These are phyloP conservation scores for Herpailurus yagouaroundi DNA, from an alignment of 2,113 vertebrate genomes.

Conservation along the genomic window DNA sequence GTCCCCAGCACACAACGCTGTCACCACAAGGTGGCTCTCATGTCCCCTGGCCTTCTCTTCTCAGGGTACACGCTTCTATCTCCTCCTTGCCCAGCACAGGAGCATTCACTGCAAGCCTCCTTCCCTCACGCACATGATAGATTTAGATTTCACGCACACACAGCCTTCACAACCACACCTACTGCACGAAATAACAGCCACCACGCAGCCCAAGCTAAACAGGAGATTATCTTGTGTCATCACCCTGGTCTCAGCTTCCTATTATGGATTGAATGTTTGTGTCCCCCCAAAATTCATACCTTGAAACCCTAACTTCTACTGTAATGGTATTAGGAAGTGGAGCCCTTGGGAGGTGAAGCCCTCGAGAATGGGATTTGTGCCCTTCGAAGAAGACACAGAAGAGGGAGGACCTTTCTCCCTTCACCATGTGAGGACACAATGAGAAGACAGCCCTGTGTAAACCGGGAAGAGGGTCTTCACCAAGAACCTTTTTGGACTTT, in stretches of 20 bases:
- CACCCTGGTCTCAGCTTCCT: not conserved
- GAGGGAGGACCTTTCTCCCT: not conserved
- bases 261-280: not conserved
- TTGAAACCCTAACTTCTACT: not conserved
- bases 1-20: not conserved
- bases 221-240: not conserved
- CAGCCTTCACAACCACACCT: not conserved
- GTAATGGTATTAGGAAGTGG: not conserved
- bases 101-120: not conserved
- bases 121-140: not conserved
- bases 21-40: slow-evolving; percentile 8
- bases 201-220: not conserved
- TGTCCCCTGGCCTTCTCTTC: not conserved
- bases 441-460: not conserved
- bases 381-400: not conserved
- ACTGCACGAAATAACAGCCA: not conserved
- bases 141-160: not conserved
- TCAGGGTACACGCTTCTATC: not conserved
- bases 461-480: not conserved
- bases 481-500: not conserved
- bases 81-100: not conserved
- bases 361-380: not conserved
- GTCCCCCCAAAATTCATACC: not conserved
- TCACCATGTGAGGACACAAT: not conserved
- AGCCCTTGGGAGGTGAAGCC: not conserved